These are phyloP conservation scores for Panonychus citri DNA, from an alignment of 1,140 invertebrate genomes.

Conservation along the genomic window DNA sequence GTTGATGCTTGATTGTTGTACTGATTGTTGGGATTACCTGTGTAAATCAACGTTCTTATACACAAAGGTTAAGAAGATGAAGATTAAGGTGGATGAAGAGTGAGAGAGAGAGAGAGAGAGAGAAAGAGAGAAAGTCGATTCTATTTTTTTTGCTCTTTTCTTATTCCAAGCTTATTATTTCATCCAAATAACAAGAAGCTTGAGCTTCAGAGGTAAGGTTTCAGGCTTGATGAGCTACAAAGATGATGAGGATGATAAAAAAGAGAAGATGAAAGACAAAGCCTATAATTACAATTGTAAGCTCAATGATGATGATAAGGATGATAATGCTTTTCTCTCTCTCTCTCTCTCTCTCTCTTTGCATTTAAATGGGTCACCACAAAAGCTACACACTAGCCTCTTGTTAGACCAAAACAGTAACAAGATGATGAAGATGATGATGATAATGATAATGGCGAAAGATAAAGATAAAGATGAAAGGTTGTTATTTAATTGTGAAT, in stretches of 20 bases:
- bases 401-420: no score
- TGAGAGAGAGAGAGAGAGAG: neutral
- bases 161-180: neutral
- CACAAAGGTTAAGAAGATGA: neutral
- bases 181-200: no score
- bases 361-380: no score
- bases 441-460: no score
- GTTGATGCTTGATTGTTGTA: neutral
- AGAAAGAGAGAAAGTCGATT: neutral
- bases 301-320: no score
- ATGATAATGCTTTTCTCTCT: no score
- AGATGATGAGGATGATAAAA: neutral
- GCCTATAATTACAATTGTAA: neutral
- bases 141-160: neutral
- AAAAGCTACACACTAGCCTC: no score
- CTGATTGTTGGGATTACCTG: neutral
- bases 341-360: no score
- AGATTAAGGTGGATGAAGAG: neutral
- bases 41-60: neutral
- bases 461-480: no score
- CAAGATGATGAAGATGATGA: no score
- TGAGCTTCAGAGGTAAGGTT: no score
- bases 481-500: neutral
- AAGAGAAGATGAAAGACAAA: neutral
- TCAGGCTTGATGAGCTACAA: neutral